Conservation (phyloP, 2,888 invertebrate genomes). For the Nebria brevicollis region DNA sequence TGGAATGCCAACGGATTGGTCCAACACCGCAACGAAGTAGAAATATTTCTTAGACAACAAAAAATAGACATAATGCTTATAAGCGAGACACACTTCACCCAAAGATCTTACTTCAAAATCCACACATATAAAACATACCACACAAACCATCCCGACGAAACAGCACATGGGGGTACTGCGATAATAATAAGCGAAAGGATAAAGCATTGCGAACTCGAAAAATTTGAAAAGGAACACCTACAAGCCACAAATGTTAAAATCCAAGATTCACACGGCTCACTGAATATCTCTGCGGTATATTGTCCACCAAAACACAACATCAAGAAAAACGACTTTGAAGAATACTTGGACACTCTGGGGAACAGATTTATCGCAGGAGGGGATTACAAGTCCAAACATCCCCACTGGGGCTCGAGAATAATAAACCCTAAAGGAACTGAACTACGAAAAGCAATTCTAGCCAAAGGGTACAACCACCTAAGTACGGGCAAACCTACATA, state of each 20-base stretch:
- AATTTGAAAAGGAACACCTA: constrained; percentile 10
- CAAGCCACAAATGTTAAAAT: constrained; percentile 8
- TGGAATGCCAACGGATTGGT: constrained; percentile 27
- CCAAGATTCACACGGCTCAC: neutral
- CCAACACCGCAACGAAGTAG: constrained; percentile 25
- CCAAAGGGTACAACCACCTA: constrained; percentile 25
- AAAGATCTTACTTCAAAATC: constrained; percentile 54
- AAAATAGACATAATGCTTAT: constrained; percentile 19
- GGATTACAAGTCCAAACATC: constrained; percentile 23
- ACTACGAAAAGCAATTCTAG: constrained; percentile 25
- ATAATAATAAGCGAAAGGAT: constrained; percentile 18
- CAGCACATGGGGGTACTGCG: constrained; percentile 9
- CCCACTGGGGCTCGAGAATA: constrained; percentile 48
- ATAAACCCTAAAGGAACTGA: constrained; percentile 34
- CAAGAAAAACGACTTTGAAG: constrained; percentile 42
- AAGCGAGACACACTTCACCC: constrained; percentile 18
- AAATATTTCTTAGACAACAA: constrained; percentile 21
- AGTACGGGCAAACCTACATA: constrained; percentile 51
- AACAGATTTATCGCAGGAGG: constrained; percentile 46
- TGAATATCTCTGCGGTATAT: constrained; percentile 47
- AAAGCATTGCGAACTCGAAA: constrained; percentile 9
- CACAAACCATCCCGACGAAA: constrained; percentile 62
- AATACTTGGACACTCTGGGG: constrained; percentile 42
- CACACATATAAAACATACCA: constrained; percentile 41
- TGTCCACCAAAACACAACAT: constrained; percentile 49